A percentile compares a stretch with the other conserved stretches of the same genome.
These are phyloP conservation scores for Scartelaos histophorus DNA, from an alignment of 2,113 vertebrate genomes.

Conservation along the genomic window DNA sequence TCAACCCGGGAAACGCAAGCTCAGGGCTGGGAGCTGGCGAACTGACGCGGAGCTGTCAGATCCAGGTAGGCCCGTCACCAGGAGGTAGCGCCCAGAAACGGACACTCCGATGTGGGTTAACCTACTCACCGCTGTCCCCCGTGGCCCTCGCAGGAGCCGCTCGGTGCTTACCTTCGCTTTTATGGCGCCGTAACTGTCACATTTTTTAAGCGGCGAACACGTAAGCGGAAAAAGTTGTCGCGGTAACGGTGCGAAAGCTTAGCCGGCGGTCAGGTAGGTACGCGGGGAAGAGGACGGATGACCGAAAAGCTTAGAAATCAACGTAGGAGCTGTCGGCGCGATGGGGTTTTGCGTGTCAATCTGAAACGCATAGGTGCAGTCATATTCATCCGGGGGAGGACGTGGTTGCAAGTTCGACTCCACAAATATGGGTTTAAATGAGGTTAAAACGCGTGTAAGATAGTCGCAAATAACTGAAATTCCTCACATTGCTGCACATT, in stretches of 20 bases:
- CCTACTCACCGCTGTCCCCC: constrained; percentile 59
- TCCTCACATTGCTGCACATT: no score
- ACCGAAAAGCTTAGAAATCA: neutral
- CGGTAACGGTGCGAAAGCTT: neutral
- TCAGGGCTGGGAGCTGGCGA: neutral
- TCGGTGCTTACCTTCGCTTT: constrained; percentile 15
- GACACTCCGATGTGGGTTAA: constrained; percentile 73
- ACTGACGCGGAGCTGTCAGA: constrained; percentile 60
- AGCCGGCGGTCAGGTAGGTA: neutral
- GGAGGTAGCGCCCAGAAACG: constrained; percentile 32
- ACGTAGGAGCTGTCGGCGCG: neutral
- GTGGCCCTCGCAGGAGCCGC: constrained; percentile 36
- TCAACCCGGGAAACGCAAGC: constrained; percentile 4
- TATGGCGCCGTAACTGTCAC: constrained; percentile 13
- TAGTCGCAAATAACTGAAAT: no score
- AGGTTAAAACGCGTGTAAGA: no score
- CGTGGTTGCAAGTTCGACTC: no score
- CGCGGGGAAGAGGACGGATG: neutral
- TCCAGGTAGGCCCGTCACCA: constrained; percentile 59
- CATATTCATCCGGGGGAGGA: neutral
- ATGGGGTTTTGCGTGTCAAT: neutral
- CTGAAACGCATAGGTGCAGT: neutral
- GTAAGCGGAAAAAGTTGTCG: neutral
- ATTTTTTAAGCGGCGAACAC: neutral
- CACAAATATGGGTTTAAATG: no score